Percentiles rank a stretch among this genome's conserved stretches.
Conservation (phyloP, 2,888 invertebrate species). For the Platynereis dumerilii region DNA sequence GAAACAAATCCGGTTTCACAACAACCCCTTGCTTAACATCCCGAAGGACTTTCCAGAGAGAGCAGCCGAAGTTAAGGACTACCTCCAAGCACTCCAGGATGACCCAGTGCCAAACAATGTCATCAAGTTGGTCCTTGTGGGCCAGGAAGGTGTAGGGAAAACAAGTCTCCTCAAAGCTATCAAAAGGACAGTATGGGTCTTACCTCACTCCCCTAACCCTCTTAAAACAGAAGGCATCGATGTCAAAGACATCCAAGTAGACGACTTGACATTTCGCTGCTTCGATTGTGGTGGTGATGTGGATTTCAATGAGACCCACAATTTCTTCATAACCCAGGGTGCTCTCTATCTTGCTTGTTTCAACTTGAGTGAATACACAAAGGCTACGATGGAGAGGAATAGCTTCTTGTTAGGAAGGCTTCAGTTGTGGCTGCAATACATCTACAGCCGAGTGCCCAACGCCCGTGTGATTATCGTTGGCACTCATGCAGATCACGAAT, state of each 20-base stretch:
- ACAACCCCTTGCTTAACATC: constrained; percentile 37
- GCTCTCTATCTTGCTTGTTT: constrained; percentile 39
- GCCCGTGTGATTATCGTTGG: constrained; percentile 38
- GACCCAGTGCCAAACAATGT: constrained; percentile 36
- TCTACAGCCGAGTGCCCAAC: constrained; percentile 38
- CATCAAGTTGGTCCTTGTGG: constrained; percentile 37
- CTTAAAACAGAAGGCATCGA: constrained; percentile 27
- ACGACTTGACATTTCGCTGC: constrained; percentile 33
- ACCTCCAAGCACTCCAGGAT: constrained; percentile 34
- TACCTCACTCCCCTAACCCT: constrained; percentile 22
- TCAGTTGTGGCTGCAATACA: constrained; percentile 40
- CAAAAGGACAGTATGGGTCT: constrained; percentile 13
- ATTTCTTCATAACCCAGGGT: constrained; percentile 39
- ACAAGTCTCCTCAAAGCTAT: constrained; percentile 33
- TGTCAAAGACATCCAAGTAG: constrained; percentile 32
- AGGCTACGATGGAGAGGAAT: constrained; percentile 33
- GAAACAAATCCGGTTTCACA: constrained; percentile 30
- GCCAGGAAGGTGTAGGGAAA: constrained; percentile 40
- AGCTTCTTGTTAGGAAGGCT: constrained; percentile 37
- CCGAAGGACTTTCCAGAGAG: constrained; percentile 37
- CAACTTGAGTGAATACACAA: constrained; percentile 36
- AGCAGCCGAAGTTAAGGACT: constrained; percentile 30
- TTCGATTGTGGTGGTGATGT: constrained; percentile 41
- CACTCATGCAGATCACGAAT: constrained; percentile 37
- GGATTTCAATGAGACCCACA: constrained; percentile 41